These are phyloP conservation scores for Arizona elegans DNA, from an alignment of 2,113 vertebrate species.

Conservation along the genomic window DNA sequence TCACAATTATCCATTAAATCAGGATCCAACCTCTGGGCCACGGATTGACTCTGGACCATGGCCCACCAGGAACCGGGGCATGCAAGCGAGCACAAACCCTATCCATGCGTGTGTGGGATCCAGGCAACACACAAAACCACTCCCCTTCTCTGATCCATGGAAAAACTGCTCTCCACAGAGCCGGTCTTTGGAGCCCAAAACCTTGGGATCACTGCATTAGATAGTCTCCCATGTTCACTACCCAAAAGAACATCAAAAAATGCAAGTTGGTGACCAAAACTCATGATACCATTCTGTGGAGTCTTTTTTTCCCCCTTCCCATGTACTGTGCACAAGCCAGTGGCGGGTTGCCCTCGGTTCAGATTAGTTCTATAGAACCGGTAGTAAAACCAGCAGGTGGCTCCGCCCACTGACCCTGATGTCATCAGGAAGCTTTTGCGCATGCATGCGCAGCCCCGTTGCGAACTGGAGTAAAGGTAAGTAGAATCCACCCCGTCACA, in stretches of 20 bases:
- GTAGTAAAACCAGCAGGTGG: no score
- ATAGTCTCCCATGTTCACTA: not conserved
- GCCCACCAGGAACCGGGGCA: not conserved
- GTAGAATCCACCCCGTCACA: not conserved
- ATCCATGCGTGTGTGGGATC: not conserved
- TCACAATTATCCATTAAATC: not conserved
- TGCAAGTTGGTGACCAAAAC: not conserved
- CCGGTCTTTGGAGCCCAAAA: not conserved
- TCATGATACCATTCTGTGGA: not conserved
- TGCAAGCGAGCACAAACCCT: not conserved
- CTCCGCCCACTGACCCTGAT: no score
- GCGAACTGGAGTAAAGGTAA: no score
- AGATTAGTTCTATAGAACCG: no score
- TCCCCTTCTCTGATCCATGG: not conserved
- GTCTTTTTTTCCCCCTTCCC: accelerated
- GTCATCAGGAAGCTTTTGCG: no score
- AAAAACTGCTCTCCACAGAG: not conserved
- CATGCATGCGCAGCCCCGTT: no score
- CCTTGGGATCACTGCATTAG: not conserved
- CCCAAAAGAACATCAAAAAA: not conserved
- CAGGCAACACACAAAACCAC: not conserved
- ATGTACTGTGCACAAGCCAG: not conserved
- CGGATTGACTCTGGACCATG: accelerated
- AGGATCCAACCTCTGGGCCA: not conserved
- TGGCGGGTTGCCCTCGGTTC: no score